These are phyloP conservation scores for Oxyscelio sp. DNA, from an alignment of 2,888 invertebrate genomes.

Conservation along the genomic window DNA sequence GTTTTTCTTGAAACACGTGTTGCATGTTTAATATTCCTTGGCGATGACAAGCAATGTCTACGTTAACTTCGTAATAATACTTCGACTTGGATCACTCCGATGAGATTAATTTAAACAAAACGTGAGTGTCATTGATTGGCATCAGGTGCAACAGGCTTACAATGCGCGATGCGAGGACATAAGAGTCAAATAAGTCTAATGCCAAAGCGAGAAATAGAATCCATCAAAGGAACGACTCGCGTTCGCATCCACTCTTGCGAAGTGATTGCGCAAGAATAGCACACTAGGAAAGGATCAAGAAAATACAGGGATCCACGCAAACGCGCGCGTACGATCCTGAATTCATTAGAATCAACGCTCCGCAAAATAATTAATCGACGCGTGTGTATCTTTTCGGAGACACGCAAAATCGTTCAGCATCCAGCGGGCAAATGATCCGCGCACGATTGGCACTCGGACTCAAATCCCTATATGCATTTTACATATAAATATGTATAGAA, in stretches of 20 bases:
- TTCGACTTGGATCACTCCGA: no score
- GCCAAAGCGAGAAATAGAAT: no score
- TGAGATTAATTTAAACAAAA: no score
- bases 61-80: no score
- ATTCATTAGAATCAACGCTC: not conserved
- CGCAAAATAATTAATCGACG: not conserved
- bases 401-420: not conserved
- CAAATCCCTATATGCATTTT: slow-evolving; percentile 9
- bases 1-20: no score
- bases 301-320: not conserved
- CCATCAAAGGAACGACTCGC: not conserved
- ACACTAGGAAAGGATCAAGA: not conserved
- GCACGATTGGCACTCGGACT: not conserved
- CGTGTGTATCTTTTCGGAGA: not conserved
- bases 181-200: no score
- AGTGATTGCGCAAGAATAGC: not conserved
- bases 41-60: no score
- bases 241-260: not conserved
- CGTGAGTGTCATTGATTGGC: no score
- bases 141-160: no score
- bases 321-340: not conserved
- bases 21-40: no score
- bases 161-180: no score
- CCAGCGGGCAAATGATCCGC: not conserved
- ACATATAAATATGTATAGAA: slow-evolving; percentile 18